These are phyloP conservation scores for Drosophila anomelani DNA, from an alignment of 2,888 invertebrate genomes.

Conservation along the genomic window DNA sequence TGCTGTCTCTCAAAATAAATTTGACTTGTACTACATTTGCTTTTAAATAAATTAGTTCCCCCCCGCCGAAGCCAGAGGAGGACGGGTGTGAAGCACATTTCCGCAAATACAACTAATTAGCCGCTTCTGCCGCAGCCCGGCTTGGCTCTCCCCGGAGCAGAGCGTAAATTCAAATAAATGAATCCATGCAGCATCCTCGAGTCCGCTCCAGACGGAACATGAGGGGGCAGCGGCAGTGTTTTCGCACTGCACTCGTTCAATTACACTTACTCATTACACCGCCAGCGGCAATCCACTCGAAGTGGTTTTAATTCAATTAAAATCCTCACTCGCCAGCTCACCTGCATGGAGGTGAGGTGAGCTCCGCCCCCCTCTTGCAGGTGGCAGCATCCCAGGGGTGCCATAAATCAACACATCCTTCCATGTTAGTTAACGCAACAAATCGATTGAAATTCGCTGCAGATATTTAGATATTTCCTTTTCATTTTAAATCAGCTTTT, in stretches of 20 bases:
- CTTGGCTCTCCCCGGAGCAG: neutral
- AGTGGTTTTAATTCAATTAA: constrained; percentile 46
- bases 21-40: constrained; percentile 42
- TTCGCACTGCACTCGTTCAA: constrained; percentile 11
- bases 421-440: constrained; percentile 10
- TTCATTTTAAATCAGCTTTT: too few species aligned
- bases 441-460: constrained; percentile 10
- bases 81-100: constrained; percentile 6
- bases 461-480: too few species aligned
- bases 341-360: neutral
- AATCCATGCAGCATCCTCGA: constrained; percentile 11
- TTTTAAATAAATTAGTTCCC: constrained; percentile 57
- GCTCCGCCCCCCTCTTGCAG: neutral
- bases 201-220: neutral
- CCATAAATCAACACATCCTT: constrained; percentile 11
- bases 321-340: neutral
- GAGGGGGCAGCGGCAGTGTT: constrained; percentile 2
- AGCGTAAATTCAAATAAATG: neutral
- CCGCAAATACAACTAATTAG: constrained; percentile 7
- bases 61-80: constrained; percentile 5
- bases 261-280: constrained; percentile 12
- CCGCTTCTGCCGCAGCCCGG: neutral
- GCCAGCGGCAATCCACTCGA: constrained; percentile 10
- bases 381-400: neutral
- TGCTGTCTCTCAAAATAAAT: constrained; percentile 22